Evolutionary conservation across 2,797 vertebrate species (phyloP).

Genomic region (Poeciliopsis infans): DNA sequence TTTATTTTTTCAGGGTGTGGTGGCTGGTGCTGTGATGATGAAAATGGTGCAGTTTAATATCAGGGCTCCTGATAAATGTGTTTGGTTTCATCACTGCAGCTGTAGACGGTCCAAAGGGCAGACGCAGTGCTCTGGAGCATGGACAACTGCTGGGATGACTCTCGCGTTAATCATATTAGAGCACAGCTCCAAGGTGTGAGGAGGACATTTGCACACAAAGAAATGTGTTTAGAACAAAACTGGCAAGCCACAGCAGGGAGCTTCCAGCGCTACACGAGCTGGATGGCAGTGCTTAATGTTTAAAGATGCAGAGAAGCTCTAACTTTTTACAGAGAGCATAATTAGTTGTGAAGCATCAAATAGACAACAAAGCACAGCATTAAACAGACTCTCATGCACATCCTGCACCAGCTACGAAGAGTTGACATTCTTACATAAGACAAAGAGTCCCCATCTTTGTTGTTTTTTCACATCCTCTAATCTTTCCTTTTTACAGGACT

Average conservation of each 20-base stretch:
- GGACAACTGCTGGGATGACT: conserved; percentile 72
- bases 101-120: conserved; percentile 76
- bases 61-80: conserved; percentile 76
- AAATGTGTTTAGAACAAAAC: conserved; percentile 76
- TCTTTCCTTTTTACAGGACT: conserved; percentile 54
- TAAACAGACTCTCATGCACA: conserved; percentile 60
- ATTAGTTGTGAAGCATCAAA: conserved; percentile 68
- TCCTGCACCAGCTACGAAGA: conserved; percentile 60
- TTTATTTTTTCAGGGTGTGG: conserved; percentile 70
- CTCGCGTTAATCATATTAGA: conserved; percentile 78
- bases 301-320: conserved; percentile 56
- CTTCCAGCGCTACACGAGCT: conserved; percentile 34
- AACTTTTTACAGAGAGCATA: conserved; percentile 61
- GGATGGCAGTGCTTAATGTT: conserved; percentile 60
- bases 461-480: conserved; percentile 59
- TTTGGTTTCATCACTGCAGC: conserved; percentile 75
- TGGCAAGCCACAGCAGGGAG: conserved; percentile 46
- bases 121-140: conserved; percentile 61
- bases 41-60: conserved; percentile 79
- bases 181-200: conserved; percentile 72
- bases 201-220: conserved; percentile 77
- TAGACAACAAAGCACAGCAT: conserved; percentile 62
- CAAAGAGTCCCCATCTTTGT: conserved; percentile 52
- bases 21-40: conserved; percentile 68
- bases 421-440: conserved; percentile 61